Conservation (phyloP, 1,140 invertebrate genomes). For the Hormaphis cornu region DNA sequence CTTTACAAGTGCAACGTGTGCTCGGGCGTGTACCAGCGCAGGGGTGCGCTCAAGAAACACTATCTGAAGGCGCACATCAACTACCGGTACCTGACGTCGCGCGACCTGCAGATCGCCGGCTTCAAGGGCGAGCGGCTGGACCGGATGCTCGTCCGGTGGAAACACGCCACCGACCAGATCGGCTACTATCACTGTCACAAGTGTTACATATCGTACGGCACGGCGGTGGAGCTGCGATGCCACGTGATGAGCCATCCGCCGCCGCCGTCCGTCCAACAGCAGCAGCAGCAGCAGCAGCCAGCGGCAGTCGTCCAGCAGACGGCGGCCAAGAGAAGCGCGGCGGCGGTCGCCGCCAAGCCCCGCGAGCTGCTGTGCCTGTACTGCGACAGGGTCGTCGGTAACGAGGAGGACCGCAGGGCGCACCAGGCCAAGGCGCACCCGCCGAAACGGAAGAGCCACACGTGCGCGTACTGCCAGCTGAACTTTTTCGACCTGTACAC, state of each 20-base stretch:
- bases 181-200: slow-evolving; percentile 43
- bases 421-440: slow-evolving; percentile 37
- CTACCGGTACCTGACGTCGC: slow-evolving; percentile 44
- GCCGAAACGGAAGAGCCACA: slow-evolving; percentile 36
- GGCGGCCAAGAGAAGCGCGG: too few species aligned
- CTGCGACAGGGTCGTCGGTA: slow-evolving; percentile 37
- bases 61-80: slow-evolving; percentile 50
- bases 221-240: slow-evolving; percentile 40
- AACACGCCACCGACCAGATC: neutral
- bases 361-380: slow-evolving; percentile 37
- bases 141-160: neutral
- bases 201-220: slow-evolving; percentile 42
- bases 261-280: too few species aligned
- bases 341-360: slow-evolving; percentile 30
- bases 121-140: slow-evolving; percentile 15
- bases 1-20: slow-evolving; percentile 50
- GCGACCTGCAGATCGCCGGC: slow-evolving; percentile 40
- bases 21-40: slow-evolving; percentile 45
- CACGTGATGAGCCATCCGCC: slow-evolving; percentile 40
- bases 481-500: slow-evolving; percentile 33
- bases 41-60: slow-evolving; percentile 50
- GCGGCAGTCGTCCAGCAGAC: too few species aligned
- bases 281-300: too few species aligned
- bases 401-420: slow-evolving; percentile 34
- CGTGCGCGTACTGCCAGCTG: slow-evolving; percentile 37